Conservation (phyloP, 2,888 invertebrate species). For the Noctua pronuba region DNA sequence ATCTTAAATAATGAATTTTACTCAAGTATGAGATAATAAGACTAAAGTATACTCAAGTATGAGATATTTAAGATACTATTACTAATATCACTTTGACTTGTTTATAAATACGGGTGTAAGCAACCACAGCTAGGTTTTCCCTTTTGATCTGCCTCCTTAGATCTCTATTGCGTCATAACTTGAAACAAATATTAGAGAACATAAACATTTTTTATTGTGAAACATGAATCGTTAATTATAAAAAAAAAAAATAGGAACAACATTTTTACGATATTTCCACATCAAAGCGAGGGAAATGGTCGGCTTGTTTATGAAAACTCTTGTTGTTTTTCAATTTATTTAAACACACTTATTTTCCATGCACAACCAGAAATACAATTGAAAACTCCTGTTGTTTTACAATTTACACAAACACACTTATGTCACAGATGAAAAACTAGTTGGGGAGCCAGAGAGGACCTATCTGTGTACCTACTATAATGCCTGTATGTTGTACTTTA, state of each 20-base stretch:
- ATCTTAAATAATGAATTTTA: no score
- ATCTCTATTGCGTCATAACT: conserved; percentile 1
- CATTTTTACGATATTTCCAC: conserved; percentile 23
- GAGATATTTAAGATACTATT: no score
- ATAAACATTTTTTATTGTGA: conserved; percentile 14
- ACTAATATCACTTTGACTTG: no score
- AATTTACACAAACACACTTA: no score
- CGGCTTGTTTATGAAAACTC: background rate
- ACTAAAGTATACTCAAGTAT: no score
- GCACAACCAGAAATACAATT: background rate
- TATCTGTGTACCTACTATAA: no score
- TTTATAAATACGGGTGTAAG: background rate
- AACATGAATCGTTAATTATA: conserved; percentile 17
- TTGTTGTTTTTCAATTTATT: conserved; percentile 1
- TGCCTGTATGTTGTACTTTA: no score
- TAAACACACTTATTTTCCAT: background rate
- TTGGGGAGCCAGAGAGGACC: no score
- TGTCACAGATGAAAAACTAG: no score
- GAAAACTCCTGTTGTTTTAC: no score
- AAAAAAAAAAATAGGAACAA: conserved; percentile 4
- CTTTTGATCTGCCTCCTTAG: conserved; percentile 1
- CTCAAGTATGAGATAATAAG: no score
- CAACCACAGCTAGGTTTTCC: no score
- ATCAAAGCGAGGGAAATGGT: conserved; percentile 24
- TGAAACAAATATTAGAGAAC: background rate